These are phyloP conservation scores for Catharus bicknelli DNA, from an alignment of 2,113 vertebrate species.

Conservation along the genomic window DNA sequence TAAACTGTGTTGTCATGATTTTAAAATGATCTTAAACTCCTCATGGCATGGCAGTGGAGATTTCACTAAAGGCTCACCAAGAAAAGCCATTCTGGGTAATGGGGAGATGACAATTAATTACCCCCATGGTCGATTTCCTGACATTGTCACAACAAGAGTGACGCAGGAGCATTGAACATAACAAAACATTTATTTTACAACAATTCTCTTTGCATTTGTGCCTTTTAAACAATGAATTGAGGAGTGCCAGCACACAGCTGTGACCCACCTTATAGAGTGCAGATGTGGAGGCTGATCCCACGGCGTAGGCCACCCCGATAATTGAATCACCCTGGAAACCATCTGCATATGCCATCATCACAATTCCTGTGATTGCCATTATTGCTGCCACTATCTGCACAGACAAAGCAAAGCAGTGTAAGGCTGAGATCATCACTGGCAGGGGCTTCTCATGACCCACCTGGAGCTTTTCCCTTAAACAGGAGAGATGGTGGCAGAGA, in stretches of 20 bases:
- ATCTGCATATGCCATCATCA: conserved; percentile 99
- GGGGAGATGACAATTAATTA: conserved; percentile 2
- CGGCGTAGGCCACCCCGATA: conserved; percentile 93
- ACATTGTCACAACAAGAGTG: not conserved
- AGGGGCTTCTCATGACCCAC: not conserved
- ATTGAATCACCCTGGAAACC: conserved; percentile 97
- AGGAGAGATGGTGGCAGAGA: not conserved
- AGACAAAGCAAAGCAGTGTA: conserved; percentile 38
- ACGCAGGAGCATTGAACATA: not conserved
- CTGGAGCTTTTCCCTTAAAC: not conserved
- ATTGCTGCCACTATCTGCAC: conserved; percentile 96
- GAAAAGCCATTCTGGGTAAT: not conserved
- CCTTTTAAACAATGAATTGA: not conserved
- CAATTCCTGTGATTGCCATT: conserved; percentile 98
- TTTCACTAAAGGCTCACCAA: conserved; percentile 28
- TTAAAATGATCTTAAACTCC: not conserved
- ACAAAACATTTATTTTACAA: not conserved
- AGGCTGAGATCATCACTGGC: not conserved
- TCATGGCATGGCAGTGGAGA: not conserved
- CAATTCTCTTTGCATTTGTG: not conserved
- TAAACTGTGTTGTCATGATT: not conserved
- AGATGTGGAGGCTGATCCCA: conserved; percentile 95
- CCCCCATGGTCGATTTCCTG: not conserved
- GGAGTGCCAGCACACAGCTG: not conserved
- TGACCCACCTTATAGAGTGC: conserved; percentile 91